Evolutionary conservation across 1,140 invertebrate genomes (phyloP).

Genomic region (Octopus sinensis): DNA sequence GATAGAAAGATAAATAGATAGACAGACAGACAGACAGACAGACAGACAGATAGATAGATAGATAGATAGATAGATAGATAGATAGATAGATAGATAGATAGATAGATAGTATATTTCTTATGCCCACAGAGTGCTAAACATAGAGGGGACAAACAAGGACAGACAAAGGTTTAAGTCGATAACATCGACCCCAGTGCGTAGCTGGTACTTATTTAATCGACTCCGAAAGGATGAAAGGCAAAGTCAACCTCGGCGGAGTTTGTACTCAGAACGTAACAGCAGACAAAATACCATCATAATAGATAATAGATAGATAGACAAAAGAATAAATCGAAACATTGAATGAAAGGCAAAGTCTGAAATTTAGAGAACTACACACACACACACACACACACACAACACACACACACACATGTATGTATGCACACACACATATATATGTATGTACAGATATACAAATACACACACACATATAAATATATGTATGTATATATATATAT

Average conservation of each 20-base stretch:
- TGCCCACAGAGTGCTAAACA: neutral
- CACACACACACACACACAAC: too few species aligned
- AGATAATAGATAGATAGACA: too few species aligned
- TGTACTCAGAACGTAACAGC: neutral
- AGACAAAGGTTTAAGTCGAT: neutral
- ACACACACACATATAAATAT: neutral
- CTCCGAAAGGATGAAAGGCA: neutral
- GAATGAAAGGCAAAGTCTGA: too few species aligned
- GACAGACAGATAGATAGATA: neutral
- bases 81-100: neutral
- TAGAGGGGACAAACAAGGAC: neutral
- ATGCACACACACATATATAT: neutral
- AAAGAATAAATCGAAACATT: too few species aligned
- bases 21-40: neutral
- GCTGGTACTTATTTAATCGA: neutral
- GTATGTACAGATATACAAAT: constrained; percentile 11
- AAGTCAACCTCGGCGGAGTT: neutral
- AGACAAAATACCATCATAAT: neutral
- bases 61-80: neutral
- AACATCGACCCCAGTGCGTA: neutral
- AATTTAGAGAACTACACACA: too few species aligned
- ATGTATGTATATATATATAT: neutral
- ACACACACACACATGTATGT: neutral
- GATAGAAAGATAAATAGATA: neutral
- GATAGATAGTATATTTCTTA: neutral